phyloP scores from a whole-genome alignment of 2,888 invertebrate genomes.

The Drosophila barbarae region DNA sequence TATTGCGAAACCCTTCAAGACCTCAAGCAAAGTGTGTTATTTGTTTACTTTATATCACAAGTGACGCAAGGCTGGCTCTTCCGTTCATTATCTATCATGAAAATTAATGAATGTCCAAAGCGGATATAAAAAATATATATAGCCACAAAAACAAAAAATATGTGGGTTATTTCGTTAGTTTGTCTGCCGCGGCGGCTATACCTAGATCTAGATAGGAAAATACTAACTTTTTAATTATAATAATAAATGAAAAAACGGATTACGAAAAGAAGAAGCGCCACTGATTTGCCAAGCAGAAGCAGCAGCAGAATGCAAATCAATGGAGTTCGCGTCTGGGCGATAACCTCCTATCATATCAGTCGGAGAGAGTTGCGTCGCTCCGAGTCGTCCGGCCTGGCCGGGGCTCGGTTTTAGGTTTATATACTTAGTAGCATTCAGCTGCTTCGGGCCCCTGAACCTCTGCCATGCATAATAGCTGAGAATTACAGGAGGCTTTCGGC shows the following conservation, averaged over 20 bases:
- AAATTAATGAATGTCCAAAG: constrained; percentile 55
- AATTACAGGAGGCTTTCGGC: constrained; percentile 44
- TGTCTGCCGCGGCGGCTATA: constrained; percentile 18
- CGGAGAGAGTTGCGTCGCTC: constrained; percentile 18
- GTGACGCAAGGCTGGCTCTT: constrained; percentile 39
- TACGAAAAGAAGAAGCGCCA: constrained; percentile 11
- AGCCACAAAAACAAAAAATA: constrained; percentile 9
- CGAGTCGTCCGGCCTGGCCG: no score
- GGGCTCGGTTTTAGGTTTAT: not conserved
- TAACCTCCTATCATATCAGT: constrained; percentile 66
- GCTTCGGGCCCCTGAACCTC: constrained; percentile 23
- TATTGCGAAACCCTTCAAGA: constrained; percentile 29
- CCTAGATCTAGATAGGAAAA: constrained; percentile 28
- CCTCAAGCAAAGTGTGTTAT: constrained; percentile 31
- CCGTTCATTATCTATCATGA: constrained; percentile 45
- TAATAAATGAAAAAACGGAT: not conserved
- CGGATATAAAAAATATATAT: constrained; percentile 44
- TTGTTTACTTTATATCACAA: constrained; percentile 39
- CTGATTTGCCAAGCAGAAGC: constrained; percentile 16
- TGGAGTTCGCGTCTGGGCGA: constrained; percentile 63
- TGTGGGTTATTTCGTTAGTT: constrained; percentile 19
- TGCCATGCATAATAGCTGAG: constrained; percentile 45
- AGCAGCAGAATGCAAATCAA: constrained; percentile 56
- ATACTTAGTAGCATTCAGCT: constrained; percentile 4
- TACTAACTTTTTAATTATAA: constrained; percentile 26